Base-by-base conservation (phyloP, 2,797 vertebrate species). In the Adrianichthys oophorus region DNA sequence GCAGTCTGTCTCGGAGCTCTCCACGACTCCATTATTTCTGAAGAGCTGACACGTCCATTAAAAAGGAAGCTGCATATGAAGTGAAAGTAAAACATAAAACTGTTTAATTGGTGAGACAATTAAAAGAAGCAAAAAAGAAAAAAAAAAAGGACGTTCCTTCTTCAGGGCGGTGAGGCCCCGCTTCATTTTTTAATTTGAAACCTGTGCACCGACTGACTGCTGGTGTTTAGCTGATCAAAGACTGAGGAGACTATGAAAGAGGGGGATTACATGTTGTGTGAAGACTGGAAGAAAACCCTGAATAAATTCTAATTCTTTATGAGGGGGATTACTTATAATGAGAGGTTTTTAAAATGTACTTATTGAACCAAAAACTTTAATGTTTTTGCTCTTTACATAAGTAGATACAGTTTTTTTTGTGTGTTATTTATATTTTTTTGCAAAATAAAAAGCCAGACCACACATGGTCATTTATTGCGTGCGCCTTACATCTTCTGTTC, bases 1-100 rank as follows among this genome's bases (percentile, higher is more conserved):
- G 74, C 48, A 19, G 65, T 61, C 78, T 67, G 74, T 77, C 75
- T 85, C 72, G 54, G 46, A 42, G 77, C 78, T 80, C 85, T 87
- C 81, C 19, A 56, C 79, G 84, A 81, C 32, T 87, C 85, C 76
- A 83, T 91, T 90, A 87, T 82, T 85, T 84, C 76, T 87, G 85
- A 86, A 69, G 78, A 85, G 74, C 65, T 21, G 70, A 87, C 83
- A 73, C 64, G 41, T 86, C 86, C 80, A 88, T 86, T 89, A 87
- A 74, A 75, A 79, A 52, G 73, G 76, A 85, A 85, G 59, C 71
- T 44, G 62, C 48, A 73, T 79, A 85, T 74, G 78, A 70, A 68
- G 67, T 75, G 68, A 74, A 87, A 83, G 71, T 84, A 78, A 82
- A 86, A 86, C 83, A 79, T 86, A 73, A 74, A 69, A 51, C 56